Percentiles rank a stretch among this genome's conserved stretches.
These are phyloP conservation scores for Bicyclus anynana DNA, from an alignment of 1,140 invertebrate genomes.

Conservation along the genomic window DNA sequence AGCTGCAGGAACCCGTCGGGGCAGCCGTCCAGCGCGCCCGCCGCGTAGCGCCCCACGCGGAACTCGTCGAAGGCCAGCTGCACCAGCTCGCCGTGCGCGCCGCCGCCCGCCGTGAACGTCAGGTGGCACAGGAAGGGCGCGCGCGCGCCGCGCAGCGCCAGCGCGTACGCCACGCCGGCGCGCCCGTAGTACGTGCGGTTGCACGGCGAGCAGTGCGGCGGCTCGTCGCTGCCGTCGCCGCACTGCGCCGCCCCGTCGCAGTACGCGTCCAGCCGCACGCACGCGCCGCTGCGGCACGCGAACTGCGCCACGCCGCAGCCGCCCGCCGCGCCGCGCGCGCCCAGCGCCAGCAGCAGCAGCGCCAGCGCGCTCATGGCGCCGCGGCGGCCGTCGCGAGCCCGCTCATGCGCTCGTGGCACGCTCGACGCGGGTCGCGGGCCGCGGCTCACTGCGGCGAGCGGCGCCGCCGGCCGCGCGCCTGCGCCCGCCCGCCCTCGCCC, in stretches of 20 bases:
- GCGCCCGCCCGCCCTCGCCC: not conserved
- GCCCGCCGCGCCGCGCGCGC: slow-evolving; percentile 47
- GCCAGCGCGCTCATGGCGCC: not conserved
- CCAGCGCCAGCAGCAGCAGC: slow-evolving; percentile 23
- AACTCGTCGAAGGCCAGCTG: slow-evolving; percentile 91
- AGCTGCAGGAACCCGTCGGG: slow-evolving; percentile 91
- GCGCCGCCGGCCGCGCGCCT: not conserved
- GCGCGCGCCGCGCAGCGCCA: slow-evolving; percentile 83
- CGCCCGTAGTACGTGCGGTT: slow-evolving; percentile 94
- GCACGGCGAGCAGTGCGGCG: slow-evolving; percentile 88
- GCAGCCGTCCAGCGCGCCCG: slow-evolving; percentile 81
- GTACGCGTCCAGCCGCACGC: slow-evolving; percentile 89
- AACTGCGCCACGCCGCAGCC: slow-evolving; percentile 89
- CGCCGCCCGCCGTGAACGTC: slow-evolving; percentile 91
- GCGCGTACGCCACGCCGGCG: slow-evolving; percentile 87
- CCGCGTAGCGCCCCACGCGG: slow-evolving; percentile 86
- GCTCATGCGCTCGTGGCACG: not conserved
- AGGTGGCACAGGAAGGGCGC: slow-evolving; percentile 92
- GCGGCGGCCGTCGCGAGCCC: slow-evolving; percentile 2
- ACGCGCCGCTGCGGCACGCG: slow-evolving; percentile 86
- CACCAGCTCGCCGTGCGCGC: slow-evolving; percentile 89
- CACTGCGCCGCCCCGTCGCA: slow-evolving; percentile 92
- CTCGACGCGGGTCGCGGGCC: not conserved
- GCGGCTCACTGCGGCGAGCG: not conserved
- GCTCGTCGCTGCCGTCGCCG: slow-evolving; percentile 90